These are phyloP conservation scores for Brachyptera putata DNA, from an alignment of 2,888 invertebrate genomes.

Conservation along the genomic window DNA sequence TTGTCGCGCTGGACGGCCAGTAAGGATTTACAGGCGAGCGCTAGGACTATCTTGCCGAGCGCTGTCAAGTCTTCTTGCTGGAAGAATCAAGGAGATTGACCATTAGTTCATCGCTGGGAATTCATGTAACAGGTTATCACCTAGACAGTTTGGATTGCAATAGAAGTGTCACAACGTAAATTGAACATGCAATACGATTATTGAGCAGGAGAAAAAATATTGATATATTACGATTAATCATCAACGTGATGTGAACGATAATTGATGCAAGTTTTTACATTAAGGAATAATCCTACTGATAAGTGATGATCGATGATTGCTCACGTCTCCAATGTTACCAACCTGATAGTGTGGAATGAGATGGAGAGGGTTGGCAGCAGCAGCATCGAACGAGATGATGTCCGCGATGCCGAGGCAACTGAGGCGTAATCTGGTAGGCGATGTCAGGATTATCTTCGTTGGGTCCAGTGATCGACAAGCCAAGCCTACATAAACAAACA, in stretches of 20 bases:
- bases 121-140: too few relatives aligned
- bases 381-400: constrained; percentile 70
- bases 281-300: too few relatives aligned
- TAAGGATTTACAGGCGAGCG: constrained; percentile 88
- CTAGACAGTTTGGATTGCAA: too few relatives aligned
- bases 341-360: constrained; percentile 67
- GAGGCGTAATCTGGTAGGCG: constrained; percentile 68
- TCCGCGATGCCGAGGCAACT: constrained; percentile 79
- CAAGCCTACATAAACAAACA: constrained; percentile 50
- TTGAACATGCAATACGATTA: too few relatives aligned
- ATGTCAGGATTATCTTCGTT: constrained; percentile 82
- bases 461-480: constrained; percentile 85
- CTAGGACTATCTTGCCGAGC: constrained; percentile 85
- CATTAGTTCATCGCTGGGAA: too few relatives aligned
- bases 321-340: too few relatives aligned
- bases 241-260: too few relatives aligned
- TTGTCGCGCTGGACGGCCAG: constrained; percentile 84
- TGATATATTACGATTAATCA: too few relatives aligned
- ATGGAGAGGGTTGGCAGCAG: constrained; percentile 59
- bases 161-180: too few relatives aligned
- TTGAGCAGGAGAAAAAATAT: too few relatives aligned
- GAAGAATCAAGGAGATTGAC: not conserved
- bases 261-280: too few relatives aligned
- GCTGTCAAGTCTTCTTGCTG: constrained; percentile 90
- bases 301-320: too few relatives aligned